Evolutionary conservation across 2,113 vertebrate genomes (phyloP).

Genomic region (Poeciliopsis retropinna): DNA sequence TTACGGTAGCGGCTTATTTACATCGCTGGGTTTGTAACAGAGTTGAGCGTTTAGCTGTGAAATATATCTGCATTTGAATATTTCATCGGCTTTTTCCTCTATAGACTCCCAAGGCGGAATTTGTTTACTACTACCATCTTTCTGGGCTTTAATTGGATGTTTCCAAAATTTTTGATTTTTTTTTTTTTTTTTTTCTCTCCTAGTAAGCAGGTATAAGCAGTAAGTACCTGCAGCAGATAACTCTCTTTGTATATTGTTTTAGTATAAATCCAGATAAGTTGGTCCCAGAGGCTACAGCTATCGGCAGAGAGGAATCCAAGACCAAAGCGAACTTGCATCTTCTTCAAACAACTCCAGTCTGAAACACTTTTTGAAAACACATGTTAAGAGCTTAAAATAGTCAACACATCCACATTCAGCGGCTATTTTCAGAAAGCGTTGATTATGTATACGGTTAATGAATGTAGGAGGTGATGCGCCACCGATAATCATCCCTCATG

Average conservation of each 20-base stretch:
- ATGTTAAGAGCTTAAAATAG: background rate
- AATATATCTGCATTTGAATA: conserved; percentile 1
- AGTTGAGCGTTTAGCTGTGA: background rate
- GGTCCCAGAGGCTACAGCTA: background rate
- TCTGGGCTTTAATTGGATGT: background rate
- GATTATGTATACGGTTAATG: background rate
- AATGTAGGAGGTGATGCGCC: background rate
- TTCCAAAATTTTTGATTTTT: background rate
- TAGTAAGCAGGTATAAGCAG: background rate
- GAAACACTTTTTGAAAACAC: background rate
- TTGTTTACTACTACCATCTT: conserved; percentile 3
- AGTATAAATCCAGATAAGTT: background rate
- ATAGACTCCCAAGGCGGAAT: background rate
- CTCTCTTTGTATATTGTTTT: background rate
- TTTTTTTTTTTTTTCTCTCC: too few species aligned
- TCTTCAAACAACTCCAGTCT: background rate
- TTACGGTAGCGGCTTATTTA: background rate
- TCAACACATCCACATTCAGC: background rate
- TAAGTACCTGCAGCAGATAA: background rate
- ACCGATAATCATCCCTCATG: too few species aligned
- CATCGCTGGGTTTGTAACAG: background rate
- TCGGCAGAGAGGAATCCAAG: background rate
- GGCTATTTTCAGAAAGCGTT: background rate
- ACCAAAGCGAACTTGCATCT: background rate
- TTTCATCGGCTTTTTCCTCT: background rate